Percentiles rank a stretch among this genome's conserved stretches.
Evolutionary conservation across 2,113 vertebrate genomes (phyloP).

Genomic region (Oenanthe oenanthe): DNA sequence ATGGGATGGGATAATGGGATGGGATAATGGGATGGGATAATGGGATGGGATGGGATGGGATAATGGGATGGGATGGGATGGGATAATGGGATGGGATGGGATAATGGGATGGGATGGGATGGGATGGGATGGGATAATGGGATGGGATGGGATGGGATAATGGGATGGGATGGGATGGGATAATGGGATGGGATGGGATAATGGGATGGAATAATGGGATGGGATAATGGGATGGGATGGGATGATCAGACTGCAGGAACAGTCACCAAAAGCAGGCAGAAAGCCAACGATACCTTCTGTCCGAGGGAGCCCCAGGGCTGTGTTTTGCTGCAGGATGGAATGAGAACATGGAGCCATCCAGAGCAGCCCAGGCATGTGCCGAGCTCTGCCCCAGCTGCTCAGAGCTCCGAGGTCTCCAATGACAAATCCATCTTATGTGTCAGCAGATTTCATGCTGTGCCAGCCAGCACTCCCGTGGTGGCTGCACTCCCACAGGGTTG

Average conservation of each 20-base stretch:
- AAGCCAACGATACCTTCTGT: neutral
- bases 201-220: neutral
- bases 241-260: neutral
- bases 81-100: no score
- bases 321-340: neutral
- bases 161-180: neutral
- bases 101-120: neutral
- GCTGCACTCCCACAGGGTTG: neutral
- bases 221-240: neutral
- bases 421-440: neutral
- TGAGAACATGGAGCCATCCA: neutral
- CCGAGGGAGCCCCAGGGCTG: rapidly evolving
- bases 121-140: neutral
- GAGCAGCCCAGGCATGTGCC: neutral
- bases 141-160: neutral
- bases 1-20: neutral
- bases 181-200: neutral
- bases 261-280: neutral
- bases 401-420: neutral
- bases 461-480: neutral
- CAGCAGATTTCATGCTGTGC: neutral
- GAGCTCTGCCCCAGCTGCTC: neutral
- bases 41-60: neutral
- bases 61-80: no score
- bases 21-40: neutral